Base-by-base conservation (phyloP, 1,140 invertebrate genomes). In the Berghia stephanieae region DNA sequence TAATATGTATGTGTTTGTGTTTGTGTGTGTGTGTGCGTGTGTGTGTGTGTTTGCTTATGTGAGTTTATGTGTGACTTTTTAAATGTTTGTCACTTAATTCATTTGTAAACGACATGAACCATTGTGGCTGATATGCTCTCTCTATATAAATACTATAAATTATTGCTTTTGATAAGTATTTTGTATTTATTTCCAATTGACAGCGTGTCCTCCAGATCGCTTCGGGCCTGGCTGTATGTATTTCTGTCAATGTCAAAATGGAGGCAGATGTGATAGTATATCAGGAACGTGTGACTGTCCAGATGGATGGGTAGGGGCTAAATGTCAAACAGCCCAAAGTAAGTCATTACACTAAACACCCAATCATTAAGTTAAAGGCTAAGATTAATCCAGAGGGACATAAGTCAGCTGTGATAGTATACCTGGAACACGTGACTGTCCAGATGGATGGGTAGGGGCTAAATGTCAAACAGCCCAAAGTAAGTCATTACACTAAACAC, bases 201-300 rank as follows among this genome's bases (percentile, higher is more conserved):
- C 84, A 88, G 87, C 75, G 31, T 88, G 87, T 71, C 78, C 80
- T 16, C 75, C 74, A 43, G 86, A 84, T 21, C 75, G 74, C 0
- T 88, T 80, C 79, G 88, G 96, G 0, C 88, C 91, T 38, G 92
- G 94, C 83, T 99, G 97, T 90, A 92, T 92, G 66, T 94, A 96
- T 88, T 92, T 92, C 66, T 99, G 97, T 87, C 93, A 95, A 82
- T 98, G 97, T 89, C 91, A 93, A 77, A 93, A 95, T 85, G 86
- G 87, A 24, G 86, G 82, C 16, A 84, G 80, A 34, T 89, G 88
- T 82, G 85, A 89, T 76, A 81, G 85, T 0, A 78, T 85, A 40
- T 92, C 92, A 78, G 95, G 94, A 67, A 91, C 91, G 49, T 98
- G 96, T 87, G 91, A 94, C 67, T 89, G 89, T 18, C 91, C 91